Conservation (phyloP, 2,888 invertebrate genomes). For the Artemia sinica region DNA sequence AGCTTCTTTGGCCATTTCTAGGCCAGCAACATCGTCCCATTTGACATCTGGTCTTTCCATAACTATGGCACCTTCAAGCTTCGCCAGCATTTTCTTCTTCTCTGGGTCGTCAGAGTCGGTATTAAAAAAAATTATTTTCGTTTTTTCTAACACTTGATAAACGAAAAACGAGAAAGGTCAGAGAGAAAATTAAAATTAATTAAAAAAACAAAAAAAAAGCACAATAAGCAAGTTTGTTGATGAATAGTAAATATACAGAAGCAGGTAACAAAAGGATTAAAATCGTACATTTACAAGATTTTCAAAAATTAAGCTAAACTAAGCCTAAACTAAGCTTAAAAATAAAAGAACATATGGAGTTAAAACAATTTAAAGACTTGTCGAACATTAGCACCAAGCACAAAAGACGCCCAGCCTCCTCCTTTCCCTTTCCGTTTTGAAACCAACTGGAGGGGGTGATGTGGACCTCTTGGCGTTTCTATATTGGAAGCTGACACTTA, state of each 20-base stretch:
- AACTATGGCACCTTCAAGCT: conserved; percentile 84
- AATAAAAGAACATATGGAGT: no score
- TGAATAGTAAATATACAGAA: neutral
- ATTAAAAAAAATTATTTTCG: conserved; percentile 7
- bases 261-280: conserved; percentile 13
- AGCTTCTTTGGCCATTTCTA: conserved; percentile 92
- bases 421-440: no score
- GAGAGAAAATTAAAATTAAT: neutral
- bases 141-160: neutral
- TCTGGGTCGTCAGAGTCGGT: conserved; percentile 69
- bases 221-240: no score
- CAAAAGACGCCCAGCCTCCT: no score
- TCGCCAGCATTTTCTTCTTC: conserved; percentile 81
- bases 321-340: neutral
- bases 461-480: no score
- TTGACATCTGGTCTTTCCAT: conserved; percentile 92
- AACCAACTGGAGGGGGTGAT: no score
- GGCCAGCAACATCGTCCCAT: conserved; percentile 95
- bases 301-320: no score
- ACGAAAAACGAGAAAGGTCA: neutral
- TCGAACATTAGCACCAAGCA: no score
- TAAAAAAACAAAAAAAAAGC: neutral
- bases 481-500: no score
- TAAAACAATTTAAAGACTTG: no score
- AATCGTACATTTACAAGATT: neutral